A percentile compares a stretch with the other conserved stretches of the same genome.
Evolutionary conservation across 2,888 invertebrate species (phyloP).

Genomic region (Hermaeophaga mercurialis): DNA sequence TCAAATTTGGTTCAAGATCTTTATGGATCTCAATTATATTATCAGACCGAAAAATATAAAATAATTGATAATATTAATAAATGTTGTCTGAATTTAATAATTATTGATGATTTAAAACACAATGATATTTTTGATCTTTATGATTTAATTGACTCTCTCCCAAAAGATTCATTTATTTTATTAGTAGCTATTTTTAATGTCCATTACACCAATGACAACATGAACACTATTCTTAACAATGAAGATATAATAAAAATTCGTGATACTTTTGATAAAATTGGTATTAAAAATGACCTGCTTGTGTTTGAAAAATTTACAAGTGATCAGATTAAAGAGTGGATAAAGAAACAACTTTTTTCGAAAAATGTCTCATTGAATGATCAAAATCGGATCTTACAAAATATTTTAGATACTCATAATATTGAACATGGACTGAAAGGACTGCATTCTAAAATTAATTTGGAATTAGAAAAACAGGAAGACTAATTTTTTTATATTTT

Average conservation of each 20-base stretch:
- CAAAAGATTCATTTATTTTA: constrained; percentile 36
- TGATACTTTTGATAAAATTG: constrained; percentile 37
- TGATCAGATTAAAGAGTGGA: constrained; percentile 40
- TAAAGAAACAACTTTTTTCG: constrained; percentile 34
- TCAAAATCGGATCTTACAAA: constrained; percentile 33
- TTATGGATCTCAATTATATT: constrained; percentile 29
- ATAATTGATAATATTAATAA: constrained; percentile 28
- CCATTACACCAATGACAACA: constrained; percentile 39
- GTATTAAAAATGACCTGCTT: constrained; percentile 36
- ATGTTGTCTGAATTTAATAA: constrained; percentile 44
- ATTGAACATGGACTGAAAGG: constrained; percentile 45
- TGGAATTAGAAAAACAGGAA: constrained; percentile 32
- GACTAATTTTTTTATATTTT: constrained; percentile 16
- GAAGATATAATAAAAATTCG: constrained; percentile 38
- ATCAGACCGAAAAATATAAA: constrained; percentile 21
- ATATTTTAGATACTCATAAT: constrained; percentile 40
- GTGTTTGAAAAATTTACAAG: constrained; percentile 43
- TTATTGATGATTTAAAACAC: constrained; percentile 47
- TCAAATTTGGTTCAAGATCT: constrained; percentile 38
- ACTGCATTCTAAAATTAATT: constrained; percentile 39
- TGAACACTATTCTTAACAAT: constrained; percentile 37
- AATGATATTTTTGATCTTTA: constrained; percentile 38
- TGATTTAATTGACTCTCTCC: constrained; percentile 42
- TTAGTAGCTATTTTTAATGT: constrained; percentile 47
- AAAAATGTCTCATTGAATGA: constrained; percentile 30